A percentile compares a stretch with the other conserved stretches of the same genome.
Conservation (phyloP, 2,113 vertebrate genomes). For the Origma solitaria region DNA sequence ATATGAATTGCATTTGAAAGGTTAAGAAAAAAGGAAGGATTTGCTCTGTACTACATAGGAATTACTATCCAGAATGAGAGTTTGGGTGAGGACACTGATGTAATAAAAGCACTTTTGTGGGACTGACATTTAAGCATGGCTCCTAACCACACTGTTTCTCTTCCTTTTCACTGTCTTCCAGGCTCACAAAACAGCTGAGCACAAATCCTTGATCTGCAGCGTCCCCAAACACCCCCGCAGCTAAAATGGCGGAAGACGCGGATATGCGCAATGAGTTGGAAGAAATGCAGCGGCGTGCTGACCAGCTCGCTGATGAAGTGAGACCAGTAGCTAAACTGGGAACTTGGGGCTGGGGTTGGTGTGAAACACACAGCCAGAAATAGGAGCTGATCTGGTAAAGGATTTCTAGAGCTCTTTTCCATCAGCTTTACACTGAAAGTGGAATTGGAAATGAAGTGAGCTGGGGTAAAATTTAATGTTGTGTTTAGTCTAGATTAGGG, state of each 20-base stretch:
- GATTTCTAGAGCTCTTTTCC: not conserved
- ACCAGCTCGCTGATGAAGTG: slow-evolving; percentile 97
- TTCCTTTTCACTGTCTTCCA: slow-evolving; percentile 62
- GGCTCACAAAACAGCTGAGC: slow-evolving; percentile 12
- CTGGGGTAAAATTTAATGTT: not conserved
- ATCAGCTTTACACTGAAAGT: not conserved
- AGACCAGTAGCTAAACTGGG: slow-evolving; percentile 5
- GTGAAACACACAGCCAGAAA: not conserved
- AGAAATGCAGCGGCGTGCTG: slow-evolving; percentile 96
- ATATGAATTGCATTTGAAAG: not conserved
- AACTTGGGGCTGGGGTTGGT: not conserved
- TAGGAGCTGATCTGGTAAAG: not conserved
- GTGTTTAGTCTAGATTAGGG: not conserved
- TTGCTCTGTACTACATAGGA: not conserved
- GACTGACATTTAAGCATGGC: not conserved
- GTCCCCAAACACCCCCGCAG: slow-evolving; percentile 66
- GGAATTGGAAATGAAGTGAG: not conserved
- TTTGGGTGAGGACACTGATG: not conserved
- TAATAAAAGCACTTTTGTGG: not conserved
- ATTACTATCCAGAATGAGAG: not conserved
- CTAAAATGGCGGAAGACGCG: slow-evolving; percentile 92
- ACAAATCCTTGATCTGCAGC: slow-evolving; percentile 70
- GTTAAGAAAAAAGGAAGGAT: not conserved
- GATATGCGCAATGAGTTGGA: slow-evolving; percentile 99
- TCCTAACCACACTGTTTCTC: not conserved